These are phyloP conservation scores for Torymus aiolomorphi DNA, from an alignment of 2,888 invertebrate genomes.

Conservation along the genomic window DNA sequence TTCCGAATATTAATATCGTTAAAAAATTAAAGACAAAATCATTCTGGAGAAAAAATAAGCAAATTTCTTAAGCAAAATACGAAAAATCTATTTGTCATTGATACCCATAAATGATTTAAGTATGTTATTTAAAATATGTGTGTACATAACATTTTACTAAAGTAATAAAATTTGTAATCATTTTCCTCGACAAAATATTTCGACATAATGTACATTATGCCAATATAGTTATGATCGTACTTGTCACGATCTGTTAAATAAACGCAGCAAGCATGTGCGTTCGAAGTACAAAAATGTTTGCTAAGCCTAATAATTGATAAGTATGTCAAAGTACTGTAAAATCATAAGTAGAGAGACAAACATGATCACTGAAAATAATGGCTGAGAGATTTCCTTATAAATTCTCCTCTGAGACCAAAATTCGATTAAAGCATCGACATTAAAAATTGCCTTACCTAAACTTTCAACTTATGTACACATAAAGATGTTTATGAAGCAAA, in stretches of 20 bases:
- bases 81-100: constrained; percentile 35
- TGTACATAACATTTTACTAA: constrained; percentile 26
- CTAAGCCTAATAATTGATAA: constrained; percentile 40
- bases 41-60: constrained; percentile 32
- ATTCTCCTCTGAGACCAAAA: constrained; percentile 43
- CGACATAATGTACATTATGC: constrained; percentile 11
- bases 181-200: constrained; percentile 35
- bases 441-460: constrained; percentile 40
- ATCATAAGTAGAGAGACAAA: constrained; percentile 35
- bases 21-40: not conserved
- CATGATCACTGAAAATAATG: constrained; percentile 34
- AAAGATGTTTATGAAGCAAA: constrained; percentile 45
- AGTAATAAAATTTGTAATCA: constrained; percentile 20
- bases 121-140: constrained; percentile 31
- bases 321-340: constrained; percentile 22
- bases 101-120: constrained; percentile 34
- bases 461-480: constrained; percentile 49
- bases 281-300: constrained; percentile 46
- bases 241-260: constrained; percentile 10
- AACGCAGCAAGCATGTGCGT: constrained; percentile 33
- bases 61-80: constrained; percentile 29
- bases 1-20: constrained; percentile 16
- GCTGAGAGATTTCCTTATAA: constrained; percentile 23
- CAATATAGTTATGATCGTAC: constrained; percentile 7
- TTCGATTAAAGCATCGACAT: constrained; percentile 44